phyloP scores from a whole-genome alignment of 2,888 invertebrate species.

The Leucophenga montana region DNA sequence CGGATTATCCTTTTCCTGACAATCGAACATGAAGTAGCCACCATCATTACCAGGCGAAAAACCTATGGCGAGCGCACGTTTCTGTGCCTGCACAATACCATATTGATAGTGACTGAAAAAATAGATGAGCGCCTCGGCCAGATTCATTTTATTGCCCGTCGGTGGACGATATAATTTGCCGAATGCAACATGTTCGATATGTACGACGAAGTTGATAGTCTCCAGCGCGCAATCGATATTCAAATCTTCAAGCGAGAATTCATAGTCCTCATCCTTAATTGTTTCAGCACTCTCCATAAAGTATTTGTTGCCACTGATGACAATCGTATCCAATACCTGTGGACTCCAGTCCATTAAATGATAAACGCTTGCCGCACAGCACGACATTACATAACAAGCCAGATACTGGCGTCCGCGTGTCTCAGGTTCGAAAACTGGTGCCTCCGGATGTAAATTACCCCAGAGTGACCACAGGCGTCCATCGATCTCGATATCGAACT shows the following conservation, averaged over 20 bases:
- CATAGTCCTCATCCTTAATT: constrained; percentile 75
- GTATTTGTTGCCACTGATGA: constrained; percentile 77
- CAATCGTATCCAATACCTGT: constrained; percentile 78
- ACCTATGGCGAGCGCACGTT: constrained; percentile 76
- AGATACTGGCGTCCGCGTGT: constrained; percentile 79
- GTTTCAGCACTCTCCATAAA: constrained; percentile 74
- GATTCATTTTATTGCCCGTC: constrained; percentile 75
- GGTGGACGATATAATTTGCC: constrained; percentile 76
- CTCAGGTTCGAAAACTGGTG: constrained; percentile 75
- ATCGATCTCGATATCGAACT: constrained; percentile 80
- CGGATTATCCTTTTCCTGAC: constrained; percentile 78
- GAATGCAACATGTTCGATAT: constrained; percentile 76
- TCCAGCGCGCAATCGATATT: constrained; percentile 76
- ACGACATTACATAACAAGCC: constrained; percentile 77
- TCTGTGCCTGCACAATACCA: constrained; percentile 76
- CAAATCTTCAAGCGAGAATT: constrained; percentile 77
- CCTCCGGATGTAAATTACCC: constrained; percentile 79
- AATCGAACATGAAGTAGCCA: constrained; percentile 81
- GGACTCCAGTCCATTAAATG: constrained; percentile 78
- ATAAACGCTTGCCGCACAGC: constrained; percentile 77
- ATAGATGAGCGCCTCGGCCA: constrained; percentile 77
- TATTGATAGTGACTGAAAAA: constrained; percentile 76
- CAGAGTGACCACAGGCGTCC: constrained; percentile 81
- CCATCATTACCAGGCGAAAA: constrained; percentile 64
- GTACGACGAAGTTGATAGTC: constrained; percentile 76